These are phyloP conservation scores for Conus canariensis DNA, from an alignment of 2,888 invertebrate species.

Conservation along the genomic window DNA sequence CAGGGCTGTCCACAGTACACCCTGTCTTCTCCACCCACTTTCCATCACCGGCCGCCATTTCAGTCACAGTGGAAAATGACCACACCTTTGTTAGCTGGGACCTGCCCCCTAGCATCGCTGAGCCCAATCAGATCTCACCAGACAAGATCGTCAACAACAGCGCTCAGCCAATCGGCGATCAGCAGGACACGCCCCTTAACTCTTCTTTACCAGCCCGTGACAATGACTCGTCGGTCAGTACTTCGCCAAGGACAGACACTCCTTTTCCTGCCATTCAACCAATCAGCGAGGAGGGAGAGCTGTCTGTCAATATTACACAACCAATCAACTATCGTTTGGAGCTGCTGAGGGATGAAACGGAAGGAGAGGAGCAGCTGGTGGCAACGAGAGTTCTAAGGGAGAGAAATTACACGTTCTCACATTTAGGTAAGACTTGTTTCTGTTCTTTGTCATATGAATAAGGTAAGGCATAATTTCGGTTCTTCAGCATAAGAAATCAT, in stretches of 20 bases:
- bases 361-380: not conserved
- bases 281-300: not conserved
- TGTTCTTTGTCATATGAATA: no score
- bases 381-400: not conserved
- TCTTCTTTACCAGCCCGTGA: not conserved
- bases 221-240: not conserved
- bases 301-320: not conserved
- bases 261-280: not conserved
- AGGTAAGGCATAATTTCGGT: no score
- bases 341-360: not conserved
- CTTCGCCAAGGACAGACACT: not conserved
- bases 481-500: no score
- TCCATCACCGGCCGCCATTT: not conserved
- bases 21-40: not conserved
- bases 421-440: not conserved
- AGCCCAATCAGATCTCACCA: not conserved
- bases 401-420: not conserved
- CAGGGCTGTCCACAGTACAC: no score
- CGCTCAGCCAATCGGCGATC: not conserved
- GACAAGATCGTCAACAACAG: no score
- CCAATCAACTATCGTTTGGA: conserved; percentile 10
- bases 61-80: not conserved
- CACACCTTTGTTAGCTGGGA: conserved; percentile 5
- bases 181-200: not conserved
- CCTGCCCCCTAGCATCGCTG: not conserved